Conservation (phyloP, 2,113 vertebrate species). For the Aix galericulata region DNA sequence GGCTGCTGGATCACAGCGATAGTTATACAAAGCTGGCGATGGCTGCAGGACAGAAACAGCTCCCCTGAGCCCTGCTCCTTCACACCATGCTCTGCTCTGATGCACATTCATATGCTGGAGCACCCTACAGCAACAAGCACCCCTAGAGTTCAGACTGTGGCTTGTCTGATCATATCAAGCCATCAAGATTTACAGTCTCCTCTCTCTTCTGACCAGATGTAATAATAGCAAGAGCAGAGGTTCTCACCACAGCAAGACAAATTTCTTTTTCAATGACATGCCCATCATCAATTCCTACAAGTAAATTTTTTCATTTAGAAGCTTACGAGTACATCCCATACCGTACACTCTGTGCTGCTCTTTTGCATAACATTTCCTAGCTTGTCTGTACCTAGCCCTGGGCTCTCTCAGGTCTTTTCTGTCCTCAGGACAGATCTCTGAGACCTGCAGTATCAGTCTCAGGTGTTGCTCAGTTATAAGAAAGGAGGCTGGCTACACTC, state of each 20-base stretch:
- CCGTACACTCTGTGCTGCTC: background rate
- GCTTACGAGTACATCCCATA: background rate
- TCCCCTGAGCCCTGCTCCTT: background rate
- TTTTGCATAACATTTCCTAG: background rate
- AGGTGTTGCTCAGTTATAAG: background rate
- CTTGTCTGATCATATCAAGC: accelerated
- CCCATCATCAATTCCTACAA: background rate
- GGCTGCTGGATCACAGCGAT: background rate
- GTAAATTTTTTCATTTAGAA: background rate
- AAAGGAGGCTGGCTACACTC: background rate
- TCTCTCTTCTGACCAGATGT: background rate
- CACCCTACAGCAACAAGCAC: background rate
- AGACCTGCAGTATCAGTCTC: conserved; percentile 13
- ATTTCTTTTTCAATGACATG: background rate
- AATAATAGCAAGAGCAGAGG: background rate
- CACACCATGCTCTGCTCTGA: background rate
- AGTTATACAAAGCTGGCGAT: background rate
- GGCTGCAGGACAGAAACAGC: background rate
- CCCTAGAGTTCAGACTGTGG: background rate
- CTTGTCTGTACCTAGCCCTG: background rate
- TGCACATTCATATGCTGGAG: background rate
- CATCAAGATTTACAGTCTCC: background rate
- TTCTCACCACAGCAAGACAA: background rate
- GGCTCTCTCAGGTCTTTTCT: conserved; percentile 8
- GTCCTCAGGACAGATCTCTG: background rate